Conservation (phyloP, 35 echinoderm and acorn worm species). For the Acanthaster planci region DNA sequence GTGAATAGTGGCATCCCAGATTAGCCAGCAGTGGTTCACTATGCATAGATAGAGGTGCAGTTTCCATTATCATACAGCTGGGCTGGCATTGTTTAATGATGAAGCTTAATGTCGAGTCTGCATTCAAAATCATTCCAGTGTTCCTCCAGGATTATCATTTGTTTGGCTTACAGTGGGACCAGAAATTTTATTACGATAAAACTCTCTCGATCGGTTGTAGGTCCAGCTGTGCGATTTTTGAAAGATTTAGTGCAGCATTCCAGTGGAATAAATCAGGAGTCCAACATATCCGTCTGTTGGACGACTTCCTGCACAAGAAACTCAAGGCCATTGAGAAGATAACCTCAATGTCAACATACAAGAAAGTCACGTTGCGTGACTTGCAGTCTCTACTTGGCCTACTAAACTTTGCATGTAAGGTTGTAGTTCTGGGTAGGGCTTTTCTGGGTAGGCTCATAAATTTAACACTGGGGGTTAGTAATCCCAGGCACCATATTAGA, state of each 20-base stretch:
- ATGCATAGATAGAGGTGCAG: background rate
- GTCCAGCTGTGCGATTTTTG: background rate
- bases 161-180: background rate
- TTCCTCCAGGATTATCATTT: background rate
- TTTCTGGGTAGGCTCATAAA: conserved; percentile 47
- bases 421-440: conserved; percentile 26
- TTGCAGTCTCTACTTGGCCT: conserved; percentile 51
- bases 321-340: background rate
- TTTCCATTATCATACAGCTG: background rate
- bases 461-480: background rate
- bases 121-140: background rate
- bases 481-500: background rate
- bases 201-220: background rate
- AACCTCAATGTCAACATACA: background rate
- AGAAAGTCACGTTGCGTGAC: background rate
- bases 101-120: background rate
- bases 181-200: background rate
- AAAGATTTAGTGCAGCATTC: background rate
- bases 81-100: background rate
- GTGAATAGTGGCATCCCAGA: background rate
- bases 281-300: background rate
- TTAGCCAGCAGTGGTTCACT: background rate
- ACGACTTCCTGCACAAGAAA: conserved; percentile 21
- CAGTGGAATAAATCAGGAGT: background rate
- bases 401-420: too few species aligned